Evolutionary conservation across 2,888 invertebrate genomes (phyloP).

Genomic region (Adelphocoris suturalis): DNA sequence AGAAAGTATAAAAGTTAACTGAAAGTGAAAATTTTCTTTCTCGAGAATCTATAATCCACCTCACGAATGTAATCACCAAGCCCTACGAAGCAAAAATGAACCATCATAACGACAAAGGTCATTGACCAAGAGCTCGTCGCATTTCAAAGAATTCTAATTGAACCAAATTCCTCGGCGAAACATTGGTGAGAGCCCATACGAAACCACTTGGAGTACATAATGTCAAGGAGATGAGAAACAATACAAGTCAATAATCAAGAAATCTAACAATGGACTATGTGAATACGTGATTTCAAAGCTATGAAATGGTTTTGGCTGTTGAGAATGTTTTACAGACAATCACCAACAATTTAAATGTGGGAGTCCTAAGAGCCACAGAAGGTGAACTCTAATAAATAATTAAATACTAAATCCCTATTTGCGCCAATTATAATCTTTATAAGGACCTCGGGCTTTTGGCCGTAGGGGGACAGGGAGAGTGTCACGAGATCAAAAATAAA

Average conservation of each 20-base stretch:
- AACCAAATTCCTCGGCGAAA: background rate
- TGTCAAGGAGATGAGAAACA: constrained; percentile 11
- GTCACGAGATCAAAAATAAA: constrained; percentile 6
- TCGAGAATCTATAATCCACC: too few relatives aligned
- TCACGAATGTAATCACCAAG: too few relatives aligned
- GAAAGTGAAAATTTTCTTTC: too few relatives aligned
- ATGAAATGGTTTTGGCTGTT: background rate
- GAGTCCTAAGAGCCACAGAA: background rate
- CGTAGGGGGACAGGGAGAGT: background rate
- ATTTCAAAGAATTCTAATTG: background rate
- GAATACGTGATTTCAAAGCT: background rate
- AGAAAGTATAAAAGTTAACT: too few relatives aligned
- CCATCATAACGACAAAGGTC: background rate
- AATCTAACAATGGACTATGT: too few relatives aligned
- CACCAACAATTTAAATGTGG: background rate
- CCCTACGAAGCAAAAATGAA: too few relatives aligned
- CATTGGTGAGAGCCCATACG: background rate
- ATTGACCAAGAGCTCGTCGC: background rate
- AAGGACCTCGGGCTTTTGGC: too few relatives aligned
- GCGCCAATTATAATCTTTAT: too few relatives aligned
- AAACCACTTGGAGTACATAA: background rate
- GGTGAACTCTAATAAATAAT: background rate
- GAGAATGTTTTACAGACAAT: background rate
- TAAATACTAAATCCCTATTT: background rate
- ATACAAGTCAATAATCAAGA: background rate